Percentiles rank a stretch among this genome's conserved stretches.
Evolutionary conservation across 2,888 invertebrate genomes (phyloP).

Genomic region (Nematopogon swammerdamellus): DNA sequence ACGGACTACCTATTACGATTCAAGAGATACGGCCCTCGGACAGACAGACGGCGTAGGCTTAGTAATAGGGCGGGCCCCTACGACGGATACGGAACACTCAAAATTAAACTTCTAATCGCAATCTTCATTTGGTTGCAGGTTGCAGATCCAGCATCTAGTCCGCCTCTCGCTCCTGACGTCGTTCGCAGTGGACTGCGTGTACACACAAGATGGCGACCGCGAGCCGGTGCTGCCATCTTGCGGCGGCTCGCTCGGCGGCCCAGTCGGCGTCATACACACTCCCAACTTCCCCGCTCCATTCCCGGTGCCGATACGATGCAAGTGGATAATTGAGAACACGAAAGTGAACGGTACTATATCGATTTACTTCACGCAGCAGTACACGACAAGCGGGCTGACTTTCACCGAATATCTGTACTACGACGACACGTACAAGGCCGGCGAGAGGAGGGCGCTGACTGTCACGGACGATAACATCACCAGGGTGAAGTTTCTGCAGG

Average conservation of each 20-base stretch:
- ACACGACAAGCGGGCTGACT: slow-evolving; percentile 70
- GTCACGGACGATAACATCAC: slow-evolving; percentile 62
- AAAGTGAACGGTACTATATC: slow-evolving; percentile 73
- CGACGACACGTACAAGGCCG: slow-evolving; percentile 53
- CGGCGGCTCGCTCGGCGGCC: slow-evolving; percentile 63
- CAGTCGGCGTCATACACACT: slow-evolving; percentile 72
- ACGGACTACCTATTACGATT: too few species aligned
- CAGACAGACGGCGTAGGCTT: too few species aligned
- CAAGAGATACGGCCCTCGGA: too few species aligned
- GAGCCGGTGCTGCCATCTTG: slow-evolving; percentile 52
- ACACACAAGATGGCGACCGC: slow-evolving; percentile 23
- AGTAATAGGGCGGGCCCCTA: too few species aligned
- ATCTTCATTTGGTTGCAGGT: too few species aligned
- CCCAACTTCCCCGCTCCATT: slow-evolving; percentile 83
- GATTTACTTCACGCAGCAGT: slow-evolving; percentile 85
- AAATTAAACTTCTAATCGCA: too few species aligned
- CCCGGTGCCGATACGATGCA: slow-evolving; percentile 77
- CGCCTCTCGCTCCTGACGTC: slow-evolving; percentile 29
- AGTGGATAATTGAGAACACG: slow-evolving; percentile 83
- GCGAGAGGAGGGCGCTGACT: slow-evolving; percentile 52
- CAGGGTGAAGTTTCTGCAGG: slow-evolving; percentile 30
- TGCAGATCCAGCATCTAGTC: slow-evolving; percentile 28
- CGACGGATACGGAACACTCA: too few species aligned
- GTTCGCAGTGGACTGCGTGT: slow-evolving; percentile 23
- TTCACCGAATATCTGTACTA: slow-evolving; percentile 64